Evolutionary conservation across 1,140 invertebrate species (phyloP).

Genomic region (Formica exsecta): DNA sequence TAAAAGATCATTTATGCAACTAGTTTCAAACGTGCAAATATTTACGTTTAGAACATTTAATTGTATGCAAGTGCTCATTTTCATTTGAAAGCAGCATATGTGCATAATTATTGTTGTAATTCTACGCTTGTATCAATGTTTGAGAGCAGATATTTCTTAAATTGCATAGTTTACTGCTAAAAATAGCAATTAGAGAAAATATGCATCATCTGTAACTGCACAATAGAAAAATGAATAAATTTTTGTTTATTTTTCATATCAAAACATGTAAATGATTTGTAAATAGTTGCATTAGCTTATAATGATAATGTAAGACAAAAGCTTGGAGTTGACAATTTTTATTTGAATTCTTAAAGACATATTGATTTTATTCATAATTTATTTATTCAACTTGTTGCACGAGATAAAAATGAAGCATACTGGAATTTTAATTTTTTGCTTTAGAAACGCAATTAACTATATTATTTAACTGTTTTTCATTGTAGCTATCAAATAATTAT

Average conservation of each 20-base stretch:
- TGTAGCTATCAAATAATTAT: too few species aligned
- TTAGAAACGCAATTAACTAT: not conserved
- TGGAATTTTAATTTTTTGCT: not conserved
- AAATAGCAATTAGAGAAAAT: too few species aligned
- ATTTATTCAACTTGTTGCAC: constrained; percentile 19
- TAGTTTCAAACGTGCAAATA: not conserved
- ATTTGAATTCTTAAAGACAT: not conserved
- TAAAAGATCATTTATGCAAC: not conserved
- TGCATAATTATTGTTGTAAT: not conserved
- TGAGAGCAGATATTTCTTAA: too few species aligned
- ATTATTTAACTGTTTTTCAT: not conserved
- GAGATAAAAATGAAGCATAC: not conserved
- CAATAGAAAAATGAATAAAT: too few species aligned
- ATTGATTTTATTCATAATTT: constrained; percentile 1
- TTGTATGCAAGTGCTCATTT: constrained; percentile 15
- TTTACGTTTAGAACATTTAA: not conserved
- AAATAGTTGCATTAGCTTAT: too few species aligned
- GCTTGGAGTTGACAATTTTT: not conserved
- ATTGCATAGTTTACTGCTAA: too few species aligned
- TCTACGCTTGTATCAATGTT: not conserved
- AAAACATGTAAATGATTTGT: too few species aligned
- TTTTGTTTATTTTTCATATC: too few species aligned
- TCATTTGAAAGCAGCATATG: not conserved
- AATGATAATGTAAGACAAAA: not conserved
- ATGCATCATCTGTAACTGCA: too few species aligned